Percentiles rank a stretch among this genome's conserved stretches.
phyloP scores from a whole-genome alignment of 2,888 invertebrate species.

The Xanthia icteritia region DNA sequence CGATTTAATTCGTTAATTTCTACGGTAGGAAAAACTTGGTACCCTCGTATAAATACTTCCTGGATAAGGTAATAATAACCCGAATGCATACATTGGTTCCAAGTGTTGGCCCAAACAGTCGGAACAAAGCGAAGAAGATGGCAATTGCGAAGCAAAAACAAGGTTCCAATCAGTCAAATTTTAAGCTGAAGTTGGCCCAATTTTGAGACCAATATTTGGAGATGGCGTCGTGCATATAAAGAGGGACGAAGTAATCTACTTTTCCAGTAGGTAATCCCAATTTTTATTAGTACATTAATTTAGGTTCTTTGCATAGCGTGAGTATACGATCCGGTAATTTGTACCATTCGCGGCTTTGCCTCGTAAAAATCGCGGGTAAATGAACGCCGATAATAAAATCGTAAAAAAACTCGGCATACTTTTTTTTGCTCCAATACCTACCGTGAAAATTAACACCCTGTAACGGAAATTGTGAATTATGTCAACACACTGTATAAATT shows the following conservation, averaged over 20 bases:
- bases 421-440: constrained; percentile 14
- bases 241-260: background rate
- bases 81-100: too few relatives aligned
- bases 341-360: constrained; percentile 21
- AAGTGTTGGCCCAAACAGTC: background rate
- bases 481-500: constrained; percentile 41
- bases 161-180: too few relatives aligned
- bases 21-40: background rate
- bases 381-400: constrained; percentile 12
- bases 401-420: constrained; percentile 17
- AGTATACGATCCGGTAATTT: constrained; percentile 6
- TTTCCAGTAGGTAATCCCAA: background rate
- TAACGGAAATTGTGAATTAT: constrained; percentile 50
- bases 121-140: background rate
- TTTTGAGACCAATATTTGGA: background rate
- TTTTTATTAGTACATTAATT: constrained; percentile 19
- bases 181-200: background rate
- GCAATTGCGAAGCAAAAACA: too few relatives aligned
- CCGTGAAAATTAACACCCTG: constrained; percentile 52
- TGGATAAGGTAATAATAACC: background rate
- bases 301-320: background rate
- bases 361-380: constrained; percentile 34
- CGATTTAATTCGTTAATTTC: background rate
- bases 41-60: background rate
- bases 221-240: background rate